These are phyloP conservation scores for Alviniconcha strummeri DNA, from an alignment of 2,888 invertebrate species.

Conservation along the genomic window DNA sequence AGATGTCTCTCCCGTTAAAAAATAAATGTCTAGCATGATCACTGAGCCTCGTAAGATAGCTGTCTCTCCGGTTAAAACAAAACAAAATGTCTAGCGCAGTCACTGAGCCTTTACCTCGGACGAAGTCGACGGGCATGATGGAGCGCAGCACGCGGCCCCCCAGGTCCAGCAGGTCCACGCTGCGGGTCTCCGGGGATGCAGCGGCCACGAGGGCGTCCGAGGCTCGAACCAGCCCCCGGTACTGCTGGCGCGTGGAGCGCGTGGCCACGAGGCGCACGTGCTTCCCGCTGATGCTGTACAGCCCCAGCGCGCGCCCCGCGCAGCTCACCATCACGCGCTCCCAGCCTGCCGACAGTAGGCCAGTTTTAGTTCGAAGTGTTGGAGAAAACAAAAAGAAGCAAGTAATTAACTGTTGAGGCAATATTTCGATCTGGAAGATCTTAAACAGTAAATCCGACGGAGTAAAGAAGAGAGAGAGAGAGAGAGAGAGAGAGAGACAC, in stretches of 20 bases:
- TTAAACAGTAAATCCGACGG: not conserved
- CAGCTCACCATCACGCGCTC: slow-evolving; percentile 24
- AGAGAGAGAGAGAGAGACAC: not conserved
- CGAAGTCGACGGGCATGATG: slow-evolving; percentile 17
- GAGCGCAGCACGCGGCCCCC: slow-evolving; percentile 8
- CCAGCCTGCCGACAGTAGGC: not conserved
- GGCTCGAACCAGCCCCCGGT: slow-evolving; percentile 26
- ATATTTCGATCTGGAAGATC: not conserved
- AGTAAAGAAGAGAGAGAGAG: not conserved
- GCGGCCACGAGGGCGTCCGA: slow-evolving; percentile 28
- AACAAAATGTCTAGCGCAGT: not conserved
- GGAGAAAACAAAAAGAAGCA: too few species aligned
- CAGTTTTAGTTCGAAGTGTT: too few species aligned
- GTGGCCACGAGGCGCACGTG: not conserved
- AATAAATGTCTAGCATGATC: too few species aligned
- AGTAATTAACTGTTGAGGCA: not conserved
- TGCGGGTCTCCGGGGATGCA: slow-evolving; percentile 13
- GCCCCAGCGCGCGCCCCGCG: not conserved
- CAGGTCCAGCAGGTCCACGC: slow-evolving; percentile 30
- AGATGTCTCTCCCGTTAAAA: too few species aligned
- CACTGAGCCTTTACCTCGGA: slow-evolving; percentile 25
- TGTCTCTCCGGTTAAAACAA: too few species aligned
- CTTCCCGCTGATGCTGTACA: not conserved
- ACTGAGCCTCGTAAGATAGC: too few species aligned
- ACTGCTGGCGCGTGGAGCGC: slow-evolving; percentile 27